Conservation (phyloP, 64 coral and sea anemone genomes). For the Cladopsammia gracilis region DNA sequence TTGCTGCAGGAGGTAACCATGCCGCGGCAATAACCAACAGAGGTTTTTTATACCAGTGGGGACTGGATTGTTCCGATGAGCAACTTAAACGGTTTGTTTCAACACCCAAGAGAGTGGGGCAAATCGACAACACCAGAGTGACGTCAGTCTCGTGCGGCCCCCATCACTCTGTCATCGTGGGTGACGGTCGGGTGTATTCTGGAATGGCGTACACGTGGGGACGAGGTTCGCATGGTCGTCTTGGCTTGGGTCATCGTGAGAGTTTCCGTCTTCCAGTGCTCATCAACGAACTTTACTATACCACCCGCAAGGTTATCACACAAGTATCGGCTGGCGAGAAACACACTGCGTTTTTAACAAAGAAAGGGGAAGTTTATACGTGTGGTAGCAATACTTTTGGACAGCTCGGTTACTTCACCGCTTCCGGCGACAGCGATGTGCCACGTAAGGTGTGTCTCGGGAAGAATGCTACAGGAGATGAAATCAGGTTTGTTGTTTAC, state of each 20-base stretch:
- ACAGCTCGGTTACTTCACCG: slow-evolving; percentile 80
- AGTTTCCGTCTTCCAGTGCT: background rate
- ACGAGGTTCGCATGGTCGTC: slow-evolving; percentile 58
- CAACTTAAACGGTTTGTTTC: background rate
- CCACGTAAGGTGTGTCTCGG: slow-evolving; percentile 72
- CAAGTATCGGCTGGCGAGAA: slow-evolving; percentile 73
- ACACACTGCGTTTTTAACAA: slow-evolving; percentile 76
- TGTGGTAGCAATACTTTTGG: slow-evolving; percentile 81
- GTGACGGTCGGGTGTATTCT: slow-evolving; percentile 11
- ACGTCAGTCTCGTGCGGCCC: slow-evolving; percentile 64
- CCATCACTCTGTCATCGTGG: slow-evolving; percentile 60
- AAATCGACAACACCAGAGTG: slow-evolving; percentile 48
- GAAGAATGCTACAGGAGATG: slow-evolving; percentile 59
- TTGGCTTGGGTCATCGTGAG: slow-evolving; percentile 43
- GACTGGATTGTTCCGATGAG: slow-evolving; percentile 42
- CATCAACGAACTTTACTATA: background rate
- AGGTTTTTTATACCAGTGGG: slow-evolving; percentile 74
- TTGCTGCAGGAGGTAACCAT: slow-evolving; percentile 68
- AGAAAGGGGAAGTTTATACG: slow-evolving; percentile 77
- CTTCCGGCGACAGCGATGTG: background rate
- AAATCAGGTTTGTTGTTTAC: slow-evolving; percentile 59
- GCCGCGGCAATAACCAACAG: slow-evolving; percentile 57
- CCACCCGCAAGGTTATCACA: slow-evolving; percentile 23
- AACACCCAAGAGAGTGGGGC: slow-evolving; percentile 37
- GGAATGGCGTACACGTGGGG: slow-evolving; percentile 73